Evolutionary conservation across 2,888 invertebrate genomes (phyloP).

Genomic region (Aphrophora alni): DNA sequence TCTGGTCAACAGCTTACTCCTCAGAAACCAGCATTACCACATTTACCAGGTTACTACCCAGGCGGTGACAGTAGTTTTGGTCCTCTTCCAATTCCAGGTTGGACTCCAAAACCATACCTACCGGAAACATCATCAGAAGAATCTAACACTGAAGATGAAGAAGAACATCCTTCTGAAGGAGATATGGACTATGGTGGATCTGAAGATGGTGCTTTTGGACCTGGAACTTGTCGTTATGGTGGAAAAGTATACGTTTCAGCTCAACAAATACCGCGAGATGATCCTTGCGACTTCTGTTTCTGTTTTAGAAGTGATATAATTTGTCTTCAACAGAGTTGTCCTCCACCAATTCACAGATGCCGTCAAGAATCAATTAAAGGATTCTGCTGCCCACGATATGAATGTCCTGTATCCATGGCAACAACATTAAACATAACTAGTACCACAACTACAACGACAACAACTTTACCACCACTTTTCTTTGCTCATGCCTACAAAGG

Average conservation of each 20-base stretch:
- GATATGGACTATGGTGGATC: conserved; percentile 78
- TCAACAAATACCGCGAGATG: conserved; percentile 92
- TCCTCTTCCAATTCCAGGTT: conserved; percentile 33
- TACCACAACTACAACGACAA: conserved; percentile 87
- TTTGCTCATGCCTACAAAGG: conserved; percentile 79
- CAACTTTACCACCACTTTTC: conserved; percentile 85
- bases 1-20: conserved; percentile 33
- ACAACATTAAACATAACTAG: conserved; percentile 81
- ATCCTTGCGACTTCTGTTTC: conserved; percentile 96
- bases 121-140: conserved; percentile 31
- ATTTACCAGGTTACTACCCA: not conserved
- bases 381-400: conserved; percentile 94
- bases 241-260: conserved; percentile 93
- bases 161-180: conserved; percentile 48
- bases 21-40: not conserved
- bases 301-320: conserved; percentile 96
- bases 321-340: conserved; percentile 93
- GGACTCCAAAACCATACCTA: conserved; percentile 44
- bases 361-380: conserved; percentile 92
- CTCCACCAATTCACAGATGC: conserved; percentile 90
- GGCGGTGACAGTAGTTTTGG: not conserved
- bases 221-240: conserved; percentile 90
- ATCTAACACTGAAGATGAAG: conserved; percentile 44
- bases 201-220: conserved; percentile 78
- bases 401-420: conserved; percentile 90